phyloP scores from a whole-genome alignment of 2,797 vertebrate species.

The Megaceryle alcyon region DNA sequence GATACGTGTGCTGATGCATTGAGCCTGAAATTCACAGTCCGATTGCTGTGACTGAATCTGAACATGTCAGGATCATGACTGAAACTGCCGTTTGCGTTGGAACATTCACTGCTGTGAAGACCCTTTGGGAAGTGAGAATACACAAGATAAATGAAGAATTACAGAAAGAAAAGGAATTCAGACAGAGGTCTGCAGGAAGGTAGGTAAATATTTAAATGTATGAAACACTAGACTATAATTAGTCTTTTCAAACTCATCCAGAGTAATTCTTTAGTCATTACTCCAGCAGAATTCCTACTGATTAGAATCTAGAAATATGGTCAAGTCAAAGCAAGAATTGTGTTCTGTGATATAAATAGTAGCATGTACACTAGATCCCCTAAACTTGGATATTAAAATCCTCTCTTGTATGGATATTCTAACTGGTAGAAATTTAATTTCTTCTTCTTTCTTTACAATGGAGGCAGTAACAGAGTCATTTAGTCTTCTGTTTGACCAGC shows the following conservation, averaged over 20 bases:
- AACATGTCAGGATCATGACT: constrained; percentile 78
- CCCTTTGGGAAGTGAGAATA: constrained; percentile 93
- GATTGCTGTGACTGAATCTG: neutral
- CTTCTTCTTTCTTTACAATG: neutral
- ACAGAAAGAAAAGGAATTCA: constrained; percentile 78
- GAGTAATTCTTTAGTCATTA: neutral
- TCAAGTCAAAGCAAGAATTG: neutral
- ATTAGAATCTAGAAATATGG: neutral
- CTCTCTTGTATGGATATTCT: neutral
- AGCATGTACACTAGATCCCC: neutral
- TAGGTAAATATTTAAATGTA: neutral
- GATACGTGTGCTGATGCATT: neutral
- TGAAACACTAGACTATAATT: neutral
- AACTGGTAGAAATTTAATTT: neutral
- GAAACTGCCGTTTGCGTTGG: constrained; percentile 78
- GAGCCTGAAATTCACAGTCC: neutral
- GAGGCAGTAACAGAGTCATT: neutral
- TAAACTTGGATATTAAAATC: neutral
- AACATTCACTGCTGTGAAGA: constrained; percentile 86
- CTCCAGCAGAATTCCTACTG: neutral
- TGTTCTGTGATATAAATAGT: neutral
- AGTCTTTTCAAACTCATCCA: neutral
- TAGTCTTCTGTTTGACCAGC: neutral
- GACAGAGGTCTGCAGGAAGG: constrained; percentile 71
- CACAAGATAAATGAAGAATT: constrained; percentile 82